These are phyloP conservation scores for Synanceia verrucosa DNA, from an alignment of 2,797 vertebrate genomes.

Conservation along the genomic window DNA sequence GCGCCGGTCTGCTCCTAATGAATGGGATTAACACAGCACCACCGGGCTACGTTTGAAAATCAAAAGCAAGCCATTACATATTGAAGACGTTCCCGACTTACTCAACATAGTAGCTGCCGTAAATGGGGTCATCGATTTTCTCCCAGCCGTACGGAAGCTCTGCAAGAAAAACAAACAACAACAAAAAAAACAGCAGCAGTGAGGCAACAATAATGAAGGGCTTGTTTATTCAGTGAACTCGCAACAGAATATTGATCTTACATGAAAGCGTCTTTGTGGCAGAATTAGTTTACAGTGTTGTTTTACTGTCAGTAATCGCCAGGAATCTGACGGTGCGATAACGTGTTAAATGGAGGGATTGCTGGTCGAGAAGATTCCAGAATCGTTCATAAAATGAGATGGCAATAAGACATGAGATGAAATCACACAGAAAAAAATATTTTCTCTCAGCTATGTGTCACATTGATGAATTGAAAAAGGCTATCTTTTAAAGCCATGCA, in stretches of 20 bases:
- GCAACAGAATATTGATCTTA: slow-evolving; percentile 35
- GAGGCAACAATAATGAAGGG: slow-evolving; percentile 78
- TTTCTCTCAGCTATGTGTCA: slow-evolving; percentile 31
- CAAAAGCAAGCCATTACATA: slow-evolving; percentile 60
- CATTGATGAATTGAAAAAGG: slow-evolving; percentile 54
- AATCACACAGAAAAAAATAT: neutral
- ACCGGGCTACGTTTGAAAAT: slow-evolving; percentile 42
- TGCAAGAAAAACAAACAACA: slow-evolving; percentile 68
- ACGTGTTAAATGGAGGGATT: neutral
- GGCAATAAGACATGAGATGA: slow-evolving; percentile 11
- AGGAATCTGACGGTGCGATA: neutral
- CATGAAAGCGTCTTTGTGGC: slow-evolving; percentile 11
- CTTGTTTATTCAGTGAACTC: slow-evolving; percentile 42
- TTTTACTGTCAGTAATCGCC: slow-evolving; percentile 4
- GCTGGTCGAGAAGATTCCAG: slow-evolving; percentile 10
- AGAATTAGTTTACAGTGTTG: slow-evolving; percentile 20
- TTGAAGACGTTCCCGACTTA: slow-evolving; percentile 89
- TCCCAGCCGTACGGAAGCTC: slow-evolving; percentile 99
- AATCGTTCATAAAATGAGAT: slow-evolving; percentile 23
- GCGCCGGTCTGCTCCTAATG: slow-evolving; percentile 38
- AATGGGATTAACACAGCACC: slow-evolving; percentile 67
- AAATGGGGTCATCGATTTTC: slow-evolving; percentile 99
- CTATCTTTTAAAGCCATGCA: slow-evolving; percentile 26
- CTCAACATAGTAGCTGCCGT: slow-evolving; percentile 99
- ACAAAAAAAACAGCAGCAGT: neutral